phyloP scores from a whole-genome alignment of 2,113 vertebrate genomes.

The Arenaria interpres region DNA sequence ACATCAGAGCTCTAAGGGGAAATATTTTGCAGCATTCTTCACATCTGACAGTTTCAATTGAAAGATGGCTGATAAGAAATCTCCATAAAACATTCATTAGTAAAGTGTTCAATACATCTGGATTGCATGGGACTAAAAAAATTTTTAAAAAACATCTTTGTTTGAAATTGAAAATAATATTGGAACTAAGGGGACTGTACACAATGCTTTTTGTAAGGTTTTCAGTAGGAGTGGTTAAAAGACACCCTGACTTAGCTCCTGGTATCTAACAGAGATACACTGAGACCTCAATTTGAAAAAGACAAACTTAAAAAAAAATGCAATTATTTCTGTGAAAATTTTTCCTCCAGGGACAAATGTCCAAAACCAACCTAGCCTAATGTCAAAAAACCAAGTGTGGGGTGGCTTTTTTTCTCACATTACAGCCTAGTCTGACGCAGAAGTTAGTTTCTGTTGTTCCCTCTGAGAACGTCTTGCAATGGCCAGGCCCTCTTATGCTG shows the following conservation, averaged over 20 bases:
- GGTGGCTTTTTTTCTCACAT: background rate
- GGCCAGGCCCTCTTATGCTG: background rate
- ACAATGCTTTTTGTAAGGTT: background rate
- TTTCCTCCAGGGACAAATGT: background rate
- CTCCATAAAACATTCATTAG: background rate
- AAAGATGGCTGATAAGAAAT: background rate
- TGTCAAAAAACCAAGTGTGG: fast-evolving
- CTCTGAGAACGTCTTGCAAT: background rate
- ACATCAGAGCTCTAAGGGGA: background rate
- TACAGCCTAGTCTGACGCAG: background rate
- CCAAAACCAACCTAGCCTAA: background rate
- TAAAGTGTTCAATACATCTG: background rate
- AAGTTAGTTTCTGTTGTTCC: background rate
- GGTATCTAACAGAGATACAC: background rate
- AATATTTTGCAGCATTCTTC: background rate
- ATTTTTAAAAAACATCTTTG: background rate
- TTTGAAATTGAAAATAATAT: background rate
- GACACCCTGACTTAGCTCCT: background rate
- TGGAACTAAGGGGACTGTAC: background rate
- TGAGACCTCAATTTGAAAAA: background rate
- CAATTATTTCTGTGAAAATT: background rate
- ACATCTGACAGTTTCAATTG: background rate
- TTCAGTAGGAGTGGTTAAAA: background rate
- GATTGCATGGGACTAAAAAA: background rate
- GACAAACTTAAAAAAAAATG: background rate